Evolutionary conservation across 2,888 invertebrate species (phyloP).

Genomic region (Biston betularia): DNA sequence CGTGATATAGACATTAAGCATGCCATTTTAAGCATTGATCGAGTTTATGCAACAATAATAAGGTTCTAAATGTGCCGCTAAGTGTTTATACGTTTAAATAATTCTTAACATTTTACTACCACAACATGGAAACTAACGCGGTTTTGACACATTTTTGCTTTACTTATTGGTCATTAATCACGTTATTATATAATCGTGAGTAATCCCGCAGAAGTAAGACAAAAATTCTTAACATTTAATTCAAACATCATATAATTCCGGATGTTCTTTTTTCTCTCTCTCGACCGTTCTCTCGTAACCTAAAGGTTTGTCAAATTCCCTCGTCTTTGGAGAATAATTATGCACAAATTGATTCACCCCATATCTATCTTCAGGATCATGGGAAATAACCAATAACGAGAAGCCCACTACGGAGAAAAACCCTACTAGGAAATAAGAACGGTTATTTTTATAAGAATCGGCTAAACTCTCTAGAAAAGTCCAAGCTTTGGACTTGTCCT

Average conservation of each 20-base stretch:
- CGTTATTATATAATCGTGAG: too few relatives aligned
- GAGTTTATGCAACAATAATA: too few relatives aligned
- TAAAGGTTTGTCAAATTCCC: slow-evolving; percentile 58
- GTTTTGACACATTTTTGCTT: too few relatives aligned
- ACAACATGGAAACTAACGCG: too few relatives aligned
- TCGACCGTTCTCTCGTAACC: slow-evolving; percentile 67
- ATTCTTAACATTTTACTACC: too few relatives aligned
- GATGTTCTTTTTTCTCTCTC: slow-evolving; percentile 60
- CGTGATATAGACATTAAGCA: too few relatives aligned
- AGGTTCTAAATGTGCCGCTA: too few relatives aligned
- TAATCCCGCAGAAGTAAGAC: too few relatives aligned
- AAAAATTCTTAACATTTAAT: slow-evolving; percentile 10
- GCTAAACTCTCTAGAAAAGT: slow-evolving; percentile 67
- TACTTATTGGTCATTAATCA: too few relatives aligned
- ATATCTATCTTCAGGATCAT: slow-evolving; percentile 56
- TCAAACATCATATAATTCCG: slow-evolving; percentile 74
- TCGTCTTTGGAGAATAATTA: slow-evolving; percentile 36
- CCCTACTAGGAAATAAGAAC: slow-evolving; percentile 60
- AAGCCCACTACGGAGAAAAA: slow-evolving; percentile 58
- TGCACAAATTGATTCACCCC: slow-evolving; percentile 50
- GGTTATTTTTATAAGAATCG: slow-evolving; percentile 64
- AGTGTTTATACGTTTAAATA: too few relatives aligned
- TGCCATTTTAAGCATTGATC: too few relatives aligned
- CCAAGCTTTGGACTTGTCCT: slow-evolving; percentile 58
- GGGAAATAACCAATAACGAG: slow-evolving; percentile 39